These are phyloP conservation scores for Actenoides hombroni DNA, from an alignment of 2,113 vertebrate species.

Conservation along the genomic window DNA sequence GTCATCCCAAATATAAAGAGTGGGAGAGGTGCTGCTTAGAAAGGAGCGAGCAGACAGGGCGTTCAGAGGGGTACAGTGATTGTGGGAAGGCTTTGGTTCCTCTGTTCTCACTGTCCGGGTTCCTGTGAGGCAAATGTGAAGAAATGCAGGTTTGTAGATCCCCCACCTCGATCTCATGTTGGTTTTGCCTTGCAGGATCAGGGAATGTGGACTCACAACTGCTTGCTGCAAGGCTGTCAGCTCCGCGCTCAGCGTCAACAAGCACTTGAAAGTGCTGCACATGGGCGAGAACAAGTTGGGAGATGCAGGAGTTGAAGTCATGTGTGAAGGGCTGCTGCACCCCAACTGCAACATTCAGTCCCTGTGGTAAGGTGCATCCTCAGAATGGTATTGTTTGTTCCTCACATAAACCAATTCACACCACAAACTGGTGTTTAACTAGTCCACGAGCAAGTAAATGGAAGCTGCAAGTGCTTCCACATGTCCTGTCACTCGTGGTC, in stretches of 20 bases:
- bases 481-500: background rate
- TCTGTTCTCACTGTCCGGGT: background rate
- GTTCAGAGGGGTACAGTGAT: background rate
- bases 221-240: constrained; percentile 66
- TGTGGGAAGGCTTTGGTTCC: background rate
- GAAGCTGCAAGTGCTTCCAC: background rate
- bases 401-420: background rate
- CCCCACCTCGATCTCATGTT: background rate
- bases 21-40: background rate
- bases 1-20: background rate
- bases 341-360: constrained; percentile 43
- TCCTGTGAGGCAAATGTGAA: background rate
- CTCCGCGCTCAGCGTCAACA: constrained; percentile 42
- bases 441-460: background rate
- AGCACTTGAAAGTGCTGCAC: constrained; percentile 65
- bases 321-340: constrained; percentile 65
- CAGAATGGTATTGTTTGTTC: background rate
- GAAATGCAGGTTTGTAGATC: accelerated
- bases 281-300: constrained; percentile 65
- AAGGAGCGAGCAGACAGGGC: background rate
- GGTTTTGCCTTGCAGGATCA: constrained; percentile 56
- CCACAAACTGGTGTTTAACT: background rate
- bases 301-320: constrained; percentile 42
- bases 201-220: constrained; percentile 60
- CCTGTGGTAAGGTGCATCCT: constrained; percentile 66